phyloP scores from a whole-genome alignment of 2,888 invertebrate genomes.

The Drosophila differens region DNA sequence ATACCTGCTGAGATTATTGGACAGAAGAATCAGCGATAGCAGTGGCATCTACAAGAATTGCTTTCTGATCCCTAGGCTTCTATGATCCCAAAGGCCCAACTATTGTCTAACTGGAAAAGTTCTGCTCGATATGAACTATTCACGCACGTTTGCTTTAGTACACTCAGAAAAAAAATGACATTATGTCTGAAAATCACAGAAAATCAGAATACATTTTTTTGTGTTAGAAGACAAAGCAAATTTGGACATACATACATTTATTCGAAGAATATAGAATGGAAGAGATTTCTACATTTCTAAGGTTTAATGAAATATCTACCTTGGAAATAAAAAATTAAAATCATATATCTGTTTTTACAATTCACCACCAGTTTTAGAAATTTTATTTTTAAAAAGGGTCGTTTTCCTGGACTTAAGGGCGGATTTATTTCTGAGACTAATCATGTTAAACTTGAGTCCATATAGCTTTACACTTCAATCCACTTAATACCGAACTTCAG shows the following conservation, averaged over 20 bases:
- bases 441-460: not conserved
- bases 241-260: not conserved
- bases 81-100: slow-evolving; percentile 25
- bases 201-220: too few relatives aligned
- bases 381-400: not conserved
- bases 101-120: slow-evolving; percentile 28
- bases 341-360: not conserved
- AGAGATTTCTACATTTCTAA: not conserved
- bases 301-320: not conserved
- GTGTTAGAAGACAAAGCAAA: too few relatives aligned
- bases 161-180: not conserved
- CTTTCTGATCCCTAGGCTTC: slow-evolving; percentile 33
- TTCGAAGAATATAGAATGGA: not conserved
- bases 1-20: slow-evolving; percentile 9
- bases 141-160: slow-evolving; percentile 40
- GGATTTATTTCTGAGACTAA: not conserved
- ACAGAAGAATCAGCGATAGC: slow-evolving; percentile 39
- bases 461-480: not conserved
- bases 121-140: slow-evolving; percentile 28
- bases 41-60: slow-evolving; percentile 36
- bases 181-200: too few relatives aligned
- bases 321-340: not conserved
- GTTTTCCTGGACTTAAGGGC: not conserved
- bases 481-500: not conserved
- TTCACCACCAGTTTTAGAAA: not conserved